Base-by-base conservation (phyloP, 2,888 invertebrate genomes). In the Corythucha ciliata region DNA sequence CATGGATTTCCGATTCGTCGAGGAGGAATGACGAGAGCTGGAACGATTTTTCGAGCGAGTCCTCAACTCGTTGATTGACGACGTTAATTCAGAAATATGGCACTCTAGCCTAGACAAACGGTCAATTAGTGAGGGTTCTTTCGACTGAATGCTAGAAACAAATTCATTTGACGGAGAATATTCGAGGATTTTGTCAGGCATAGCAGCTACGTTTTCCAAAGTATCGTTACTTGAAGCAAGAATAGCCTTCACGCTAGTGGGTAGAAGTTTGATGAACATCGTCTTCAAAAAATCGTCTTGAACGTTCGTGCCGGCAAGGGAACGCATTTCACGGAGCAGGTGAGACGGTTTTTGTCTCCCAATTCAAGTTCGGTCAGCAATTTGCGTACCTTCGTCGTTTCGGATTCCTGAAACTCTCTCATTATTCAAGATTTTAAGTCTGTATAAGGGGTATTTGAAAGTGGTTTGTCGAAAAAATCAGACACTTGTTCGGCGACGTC, bases 401-500 rank as follows among this genome's bases (percentile, higher is more conserved):
- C 59, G 0, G 60, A 61, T 18, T 60, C 60, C 14, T 58, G 51
- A 33, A 57, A 62, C 48, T 51, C 52, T 3, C 48, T 44, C 3
- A 61, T 54, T 29, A 63, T 33, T 8, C 58, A 49, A 20, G 51
- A 21, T 48, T 62, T 63, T 6, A 61, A 40, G 12, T 55, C 48
- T 33, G 39, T 26, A 39, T 60, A 62, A 20, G 54, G 51, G 21
- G 40, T 47, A 6, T 4, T 26, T 4, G 33, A 33, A 14, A 12
- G 57, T 54, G 25, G 61, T 56, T 26, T 54, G 52, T 8, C 55
- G 40, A 42, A 62, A 1, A 61, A 42, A 33, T 63, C 63, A 33
- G 56, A 56, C 10, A 63, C 57, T 22, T 61, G 58, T n/a, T 58
- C 48, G 10, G 63, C 46, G 1, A 61, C 57, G 16, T 58, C 56